Percentiles rank a stretch among this genome's conserved stretches.
Conservation (phyloP, 2,888 invertebrate genomes). For the Vanessa cardui region DNA sequence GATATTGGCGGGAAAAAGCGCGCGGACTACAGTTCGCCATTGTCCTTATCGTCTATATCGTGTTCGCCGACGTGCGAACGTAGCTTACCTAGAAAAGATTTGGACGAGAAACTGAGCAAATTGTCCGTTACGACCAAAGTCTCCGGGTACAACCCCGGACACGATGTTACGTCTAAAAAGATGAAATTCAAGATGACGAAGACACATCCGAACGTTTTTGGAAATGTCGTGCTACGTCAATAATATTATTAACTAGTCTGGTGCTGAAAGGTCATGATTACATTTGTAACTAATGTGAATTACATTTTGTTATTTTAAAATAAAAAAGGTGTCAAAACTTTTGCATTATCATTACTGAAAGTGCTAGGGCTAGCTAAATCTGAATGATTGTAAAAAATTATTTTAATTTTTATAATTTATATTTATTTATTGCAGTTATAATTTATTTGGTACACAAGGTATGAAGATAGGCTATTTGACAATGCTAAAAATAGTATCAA, state of each 20-base stretch:
- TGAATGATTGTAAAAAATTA: no score
- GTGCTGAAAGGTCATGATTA: not conserved
- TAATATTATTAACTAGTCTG: not conserved
- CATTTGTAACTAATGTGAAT: no score
- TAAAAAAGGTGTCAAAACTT: no score
- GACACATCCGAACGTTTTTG: constrained; percentile 25
- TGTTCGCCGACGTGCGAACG: constrained; percentile 38
- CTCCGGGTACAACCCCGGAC: constrained; percentile 53
- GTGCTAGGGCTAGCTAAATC: no score
- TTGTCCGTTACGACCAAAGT: constrained; percentile 51
- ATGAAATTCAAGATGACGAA: constrained; percentile 16
- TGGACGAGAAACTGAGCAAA: constrained; percentile 47
- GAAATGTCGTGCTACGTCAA: constrained; percentile 18
- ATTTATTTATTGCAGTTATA: no score
- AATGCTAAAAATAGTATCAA: no score
- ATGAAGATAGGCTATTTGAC: no score
- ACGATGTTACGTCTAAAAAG: constrained; percentile 52
- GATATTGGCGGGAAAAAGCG: constrained; percentile 54
- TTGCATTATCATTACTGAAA: no score
- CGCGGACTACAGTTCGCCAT: constrained; percentile 35
- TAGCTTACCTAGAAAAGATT: constrained; percentile 6
- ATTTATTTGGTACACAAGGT: no score
- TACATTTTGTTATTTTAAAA: no score
- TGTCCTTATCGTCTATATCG: constrained; percentile 45
- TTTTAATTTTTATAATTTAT: no score